A percentile compares a stretch with the other conserved stretches of the same genome.
phyloP scores from a whole-genome alignment of 2,888 invertebrate genomes.

The Eupeodes latifasciatus region DNA sequence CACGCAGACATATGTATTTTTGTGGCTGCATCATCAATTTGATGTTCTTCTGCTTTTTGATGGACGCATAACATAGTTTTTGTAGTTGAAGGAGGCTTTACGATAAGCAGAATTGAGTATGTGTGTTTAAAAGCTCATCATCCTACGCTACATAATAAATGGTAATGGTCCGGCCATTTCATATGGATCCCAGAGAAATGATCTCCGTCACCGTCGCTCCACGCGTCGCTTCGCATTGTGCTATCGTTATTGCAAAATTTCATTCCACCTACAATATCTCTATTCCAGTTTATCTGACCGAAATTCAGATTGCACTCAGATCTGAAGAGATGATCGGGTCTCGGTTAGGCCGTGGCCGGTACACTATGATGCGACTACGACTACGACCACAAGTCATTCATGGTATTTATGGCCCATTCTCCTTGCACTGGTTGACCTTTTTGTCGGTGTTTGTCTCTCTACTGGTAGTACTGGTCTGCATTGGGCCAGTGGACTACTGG shows the following conservation, averaged over 20 bases:
- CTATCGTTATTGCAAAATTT: no score
- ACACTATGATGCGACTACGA: not conserved
- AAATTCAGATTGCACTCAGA: slow-evolving; percentile 58
- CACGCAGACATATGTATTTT: slow-evolving; percentile 58
- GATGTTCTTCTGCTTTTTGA: slow-evolving; percentile 14
- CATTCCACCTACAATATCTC: slow-evolving; percentile 50
- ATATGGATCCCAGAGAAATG: slow-evolving; percentile 39
- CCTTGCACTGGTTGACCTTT: slow-evolving; percentile 76
- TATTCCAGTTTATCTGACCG: slow-evolving; percentile 34
- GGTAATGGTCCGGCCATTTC: slow-evolving; percentile 57
- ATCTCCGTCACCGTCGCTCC: not conserved
- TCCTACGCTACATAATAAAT: slow-evolving; percentile 66
- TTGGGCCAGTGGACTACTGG: slow-evolving; percentile 72
- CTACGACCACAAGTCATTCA: slow-evolving; percentile 50
- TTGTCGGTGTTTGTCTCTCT: slow-evolving; percentile 51
- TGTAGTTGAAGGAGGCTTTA: slow-evolving; percentile 11
- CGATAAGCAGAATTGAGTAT: slow-evolving; percentile 11
- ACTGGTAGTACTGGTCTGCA: slow-evolving; percentile 67
- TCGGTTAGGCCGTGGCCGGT: slow-evolving; percentile 28
- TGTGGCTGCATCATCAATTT: slow-evolving; percentile 42
- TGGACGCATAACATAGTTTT: slow-evolving; percentile 14
- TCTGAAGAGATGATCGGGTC: slow-evolving; percentile 44
- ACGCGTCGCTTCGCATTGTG: no score
- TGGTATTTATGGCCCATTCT: slow-evolving; percentile 63
- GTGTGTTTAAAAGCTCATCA: slow-evolving; percentile 48